Conservation (phyloP, 2,113 vertebrate genomes). For the Ibidorhyncha struthersii region DNA sequence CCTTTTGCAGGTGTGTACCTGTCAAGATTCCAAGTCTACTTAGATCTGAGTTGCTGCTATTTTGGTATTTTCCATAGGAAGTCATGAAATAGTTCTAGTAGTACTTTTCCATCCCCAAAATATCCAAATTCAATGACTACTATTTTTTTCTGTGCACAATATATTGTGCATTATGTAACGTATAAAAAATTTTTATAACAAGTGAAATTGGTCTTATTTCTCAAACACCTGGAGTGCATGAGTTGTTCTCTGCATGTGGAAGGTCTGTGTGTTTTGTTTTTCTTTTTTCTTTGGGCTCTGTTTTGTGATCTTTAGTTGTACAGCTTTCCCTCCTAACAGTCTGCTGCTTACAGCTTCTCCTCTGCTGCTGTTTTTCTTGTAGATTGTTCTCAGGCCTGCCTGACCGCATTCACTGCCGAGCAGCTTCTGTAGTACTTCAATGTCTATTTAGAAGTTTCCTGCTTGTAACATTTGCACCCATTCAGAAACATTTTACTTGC, state of each 20-base stretch:
- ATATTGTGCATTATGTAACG: neutral
- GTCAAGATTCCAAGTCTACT: neutral
- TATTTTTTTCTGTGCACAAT: neutral
- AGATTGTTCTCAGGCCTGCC: neutral
- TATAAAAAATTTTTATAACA: neutral
- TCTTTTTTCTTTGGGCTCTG: neutral
- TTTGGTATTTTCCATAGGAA: neutral
- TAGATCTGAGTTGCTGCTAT: neutral
- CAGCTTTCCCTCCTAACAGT: neutral
- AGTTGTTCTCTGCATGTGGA: neutral
- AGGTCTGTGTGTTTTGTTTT: neutral
- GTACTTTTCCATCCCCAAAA: neutral
- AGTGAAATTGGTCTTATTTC: neutral
- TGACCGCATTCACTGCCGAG: neutral
- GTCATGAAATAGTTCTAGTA: neutral
- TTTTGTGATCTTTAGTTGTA: neutral
- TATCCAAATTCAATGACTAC: neutral
- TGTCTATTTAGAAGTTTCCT: neutral
- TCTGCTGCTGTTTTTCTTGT: neutral
- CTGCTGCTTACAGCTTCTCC: neutral
- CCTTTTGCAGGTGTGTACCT: neutral
- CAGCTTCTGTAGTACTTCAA: neutral
- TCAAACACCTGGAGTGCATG: neutral
- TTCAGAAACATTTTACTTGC: neutral
- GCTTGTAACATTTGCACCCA: neutral